Evolutionary conservation across 1,140 invertebrate genomes (phyloP).

Genomic region (Drosophila guanche): DNA sequence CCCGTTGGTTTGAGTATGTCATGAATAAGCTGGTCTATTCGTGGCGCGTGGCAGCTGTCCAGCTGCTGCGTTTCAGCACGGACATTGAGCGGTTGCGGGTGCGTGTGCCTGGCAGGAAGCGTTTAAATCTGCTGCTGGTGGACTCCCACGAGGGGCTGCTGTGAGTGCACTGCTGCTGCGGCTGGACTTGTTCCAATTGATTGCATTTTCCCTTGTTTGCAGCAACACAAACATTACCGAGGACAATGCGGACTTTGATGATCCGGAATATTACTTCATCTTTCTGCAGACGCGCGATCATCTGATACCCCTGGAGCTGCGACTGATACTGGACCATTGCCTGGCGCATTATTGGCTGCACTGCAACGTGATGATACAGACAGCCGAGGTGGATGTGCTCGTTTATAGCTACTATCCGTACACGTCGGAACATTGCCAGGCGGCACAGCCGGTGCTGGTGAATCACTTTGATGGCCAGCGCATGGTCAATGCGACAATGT

Average conservation of each 20-base stretch:
- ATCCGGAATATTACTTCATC: constrained; percentile 74
- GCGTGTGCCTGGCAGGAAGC: constrained; percentile 52
- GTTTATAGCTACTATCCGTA: constrained; percentile 73
- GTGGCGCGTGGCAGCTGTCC: constrained; percentile 48
- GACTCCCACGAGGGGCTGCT: constrained; percentile 58
- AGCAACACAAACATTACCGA: constrained; percentile 51
- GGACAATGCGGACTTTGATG: constrained; percentile 49
- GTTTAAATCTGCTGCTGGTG: constrained; percentile 63
- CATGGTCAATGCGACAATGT: constrained; percentile 42
- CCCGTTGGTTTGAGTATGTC: constrained; percentile 57
- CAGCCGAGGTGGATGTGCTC: constrained; percentile 55
- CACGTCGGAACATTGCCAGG: constrained; percentile 37
- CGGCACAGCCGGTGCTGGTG: constrained; percentile 40
- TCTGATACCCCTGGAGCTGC: constrained; percentile 25
- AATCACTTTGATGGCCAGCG: constrained; percentile 61
- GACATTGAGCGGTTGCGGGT: constrained; percentile 1
- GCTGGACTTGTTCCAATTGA: too few species aligned
- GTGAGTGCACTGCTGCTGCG: constrained; percentile 26
- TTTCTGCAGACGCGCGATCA: constrained; percentile 63
- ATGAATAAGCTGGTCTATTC: constrained; percentile 39
- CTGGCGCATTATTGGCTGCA: constrained; percentile 65
- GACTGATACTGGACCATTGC: constrained; percentile 62
- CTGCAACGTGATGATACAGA: constrained; percentile 77
- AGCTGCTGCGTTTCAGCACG: constrained; percentile 30
- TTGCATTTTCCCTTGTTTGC: accelerated